Conservation (phyloP, 2,888 invertebrate genomes). For the Aphrophora alni region DNA sequence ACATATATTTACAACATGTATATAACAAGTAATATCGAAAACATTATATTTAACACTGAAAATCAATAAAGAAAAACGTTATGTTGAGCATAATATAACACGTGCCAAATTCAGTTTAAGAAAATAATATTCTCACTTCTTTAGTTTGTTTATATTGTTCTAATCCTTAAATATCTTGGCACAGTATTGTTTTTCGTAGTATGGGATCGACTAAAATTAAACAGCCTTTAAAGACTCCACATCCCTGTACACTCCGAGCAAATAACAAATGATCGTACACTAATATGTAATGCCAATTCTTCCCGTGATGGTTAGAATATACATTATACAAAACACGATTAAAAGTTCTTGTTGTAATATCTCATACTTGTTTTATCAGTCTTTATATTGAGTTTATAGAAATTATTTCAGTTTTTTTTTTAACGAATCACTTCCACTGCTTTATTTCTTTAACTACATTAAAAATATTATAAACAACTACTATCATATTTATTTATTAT, state of each 20-base stretch:
- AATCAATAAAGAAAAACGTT: not conserved
- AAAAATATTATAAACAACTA: slow-evolving; percentile 12
- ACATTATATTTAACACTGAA: slow-evolving; percentile 17
- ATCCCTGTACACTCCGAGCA: slow-evolving; percentile 24
- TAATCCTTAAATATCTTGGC: not conserved
- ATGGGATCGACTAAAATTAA: not conserved
- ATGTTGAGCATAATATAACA: slow-evolving; percentile 29
- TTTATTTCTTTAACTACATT: slow-evolving; percentile 12
- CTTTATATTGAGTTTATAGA: not conserved
- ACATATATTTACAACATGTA: slow-evolving; percentile 34
- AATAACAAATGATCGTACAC: not conserved
- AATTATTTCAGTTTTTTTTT: not conserved
- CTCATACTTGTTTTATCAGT: not conserved
- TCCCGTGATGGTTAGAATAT: not conserved
- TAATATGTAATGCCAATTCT: not conserved
- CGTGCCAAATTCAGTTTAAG: not conserved
- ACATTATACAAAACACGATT: not conserved
- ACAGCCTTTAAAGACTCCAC: slow-evolving; percentile 10
- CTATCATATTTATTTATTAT: not conserved
- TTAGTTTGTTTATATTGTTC: not conserved
- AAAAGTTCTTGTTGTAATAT: not conserved
- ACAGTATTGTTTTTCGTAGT: not conserved
- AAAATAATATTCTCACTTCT: not conserved
- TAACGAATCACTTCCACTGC: slow-evolving; percentile 23
- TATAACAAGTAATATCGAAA: slow-evolving; percentile 20